Base-by-base conservation (phyloP, 2,113 vertebrate species). In the Chionodraco myersi region DNA sequence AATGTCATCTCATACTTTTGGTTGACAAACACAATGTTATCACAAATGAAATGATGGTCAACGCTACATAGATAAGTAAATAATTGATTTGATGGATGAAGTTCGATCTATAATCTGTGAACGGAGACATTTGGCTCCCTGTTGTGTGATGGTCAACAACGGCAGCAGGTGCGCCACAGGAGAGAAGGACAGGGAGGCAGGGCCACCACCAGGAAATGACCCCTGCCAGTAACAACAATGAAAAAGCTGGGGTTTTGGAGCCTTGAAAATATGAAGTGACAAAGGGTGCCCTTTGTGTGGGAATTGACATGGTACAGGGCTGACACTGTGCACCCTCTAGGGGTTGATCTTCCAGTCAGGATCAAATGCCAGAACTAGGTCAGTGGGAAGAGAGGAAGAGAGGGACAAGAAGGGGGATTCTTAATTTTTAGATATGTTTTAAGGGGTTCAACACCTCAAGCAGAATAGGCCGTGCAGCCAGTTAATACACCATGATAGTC, bases 291-390 rank as follows among this genome's bases (percentile, higher is more conserved):
- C 94, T 94, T 94, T 94, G 93, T 93, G 90, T 87, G 85, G 88
- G 90, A 92, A 92, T 88, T 95, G 94, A 94, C 85, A 85, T 89
- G 92, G 91, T 80, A 78, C 81, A 60, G 81, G 94, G 86, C 88
- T 95, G 94, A 95, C 93, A 94, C 80, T 10, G 90, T 88, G 91
- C 91, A 87, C 90, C 95, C 94, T 94, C 92, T 88, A 94, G 94
- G 94, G 94, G 90, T 91, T 93, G 94, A 94, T 94, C 94, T 92
- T 92, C 93, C 91, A 90, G 91, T 92, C 89, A 90, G 92, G 94
- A 95, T 93, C 92, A 94, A 94, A 93, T 92, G 93, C 88, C 92
- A 94, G 82, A 96, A 94, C 84, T 95, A 95, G 95, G 95, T 95
- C 95, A 95, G 86, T 75, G 91, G 73, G 68, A 53, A 49, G 71